A percentile compares a stretch with the other conserved stretches of the same genome.
These are phyloP conservation scores for Rana temporaria DNA, from an alignment of 2,113 vertebrate species.

Conservation along the genomic window DNA sequence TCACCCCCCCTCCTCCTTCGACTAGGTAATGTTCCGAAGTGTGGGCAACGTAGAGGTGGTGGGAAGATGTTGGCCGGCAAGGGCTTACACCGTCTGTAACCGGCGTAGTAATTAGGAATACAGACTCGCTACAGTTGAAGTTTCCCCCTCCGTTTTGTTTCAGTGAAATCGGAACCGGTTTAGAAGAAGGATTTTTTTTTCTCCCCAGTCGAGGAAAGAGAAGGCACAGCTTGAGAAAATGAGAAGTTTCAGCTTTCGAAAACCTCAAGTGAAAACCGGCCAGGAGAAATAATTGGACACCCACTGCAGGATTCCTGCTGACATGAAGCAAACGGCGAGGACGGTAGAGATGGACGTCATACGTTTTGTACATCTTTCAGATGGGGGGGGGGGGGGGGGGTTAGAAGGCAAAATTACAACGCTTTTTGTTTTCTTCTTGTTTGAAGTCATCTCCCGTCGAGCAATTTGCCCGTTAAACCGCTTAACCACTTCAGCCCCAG, in stretches of 20 bases:
- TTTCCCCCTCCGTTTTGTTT: background rate
- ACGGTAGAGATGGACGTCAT: background rate
- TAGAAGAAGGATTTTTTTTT: background rate
- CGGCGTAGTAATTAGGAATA: slow-evolving; percentile 29
- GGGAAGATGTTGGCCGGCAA: slow-evolving; percentile 15
- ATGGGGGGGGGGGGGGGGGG: too few relatives aligned
- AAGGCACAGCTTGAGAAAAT: slow-evolving; percentile 9
- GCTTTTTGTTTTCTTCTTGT: too few relatives aligned
- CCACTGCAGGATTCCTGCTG: slow-evolving; percentile 31
- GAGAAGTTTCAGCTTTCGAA: slow-evolving; percentile 45
- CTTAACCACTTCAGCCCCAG: too few relatives aligned
- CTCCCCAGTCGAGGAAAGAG: background rate
- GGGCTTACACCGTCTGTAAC: slow-evolving; percentile 27
- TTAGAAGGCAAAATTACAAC: too few relatives aligned
- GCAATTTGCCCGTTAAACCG: too few relatives aligned
- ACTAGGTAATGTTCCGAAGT: slow-evolving; percentile 52
- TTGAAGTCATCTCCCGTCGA: too few relatives aligned
- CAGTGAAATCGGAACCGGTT: background rate
- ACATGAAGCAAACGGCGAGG: slow-evolving; percentile 25
- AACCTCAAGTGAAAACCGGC: slow-evolving; percentile 29
- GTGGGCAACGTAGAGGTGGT: slow-evolving; percentile 44
- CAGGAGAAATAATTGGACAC: slow-evolving; percentile 14
- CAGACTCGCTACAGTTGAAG: slow-evolving; percentile 31
- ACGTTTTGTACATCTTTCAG: background rate
- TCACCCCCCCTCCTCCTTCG: background rate